phyloP scores from a whole-genome alignment of 1,140 invertebrate genomes.

The Formica selysi region DNA sequence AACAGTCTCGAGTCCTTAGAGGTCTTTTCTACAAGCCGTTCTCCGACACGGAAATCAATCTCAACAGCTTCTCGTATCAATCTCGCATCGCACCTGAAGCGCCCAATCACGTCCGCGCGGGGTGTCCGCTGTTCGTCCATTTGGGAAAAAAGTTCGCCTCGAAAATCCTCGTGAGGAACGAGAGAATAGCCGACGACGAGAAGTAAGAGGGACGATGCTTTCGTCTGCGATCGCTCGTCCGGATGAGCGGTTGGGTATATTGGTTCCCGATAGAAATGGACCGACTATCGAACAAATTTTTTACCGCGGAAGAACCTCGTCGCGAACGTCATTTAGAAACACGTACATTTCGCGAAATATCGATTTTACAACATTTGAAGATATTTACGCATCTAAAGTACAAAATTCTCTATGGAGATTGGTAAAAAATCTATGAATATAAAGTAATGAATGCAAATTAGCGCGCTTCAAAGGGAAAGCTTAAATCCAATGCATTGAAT shows the following conservation, averaged over 20 bases:
- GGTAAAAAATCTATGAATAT: background rate
- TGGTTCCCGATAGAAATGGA: constrained; percentile 38
- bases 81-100: constrained; percentile 74
- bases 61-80: constrained; percentile 76
- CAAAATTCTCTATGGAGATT: background rate
- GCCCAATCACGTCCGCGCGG: constrained; percentile 27
- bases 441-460: constrained; percentile 17
- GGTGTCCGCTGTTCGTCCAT: constrained; percentile 44
- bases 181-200: constrained; percentile 29
- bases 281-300: constrained; percentile 6
- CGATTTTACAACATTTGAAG: background rate
- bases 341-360: background rate
- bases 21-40: constrained; percentile 40
- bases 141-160: constrained; percentile 12
- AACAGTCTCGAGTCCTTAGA: background rate
- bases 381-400: background rate
- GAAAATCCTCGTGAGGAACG: constrained; percentile 49
- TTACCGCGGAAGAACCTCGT: background rate
- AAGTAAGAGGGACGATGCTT: constrained; percentile 41
- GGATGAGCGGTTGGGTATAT: constrained; percentile 62
- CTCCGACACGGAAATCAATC: constrained; percentile 74
- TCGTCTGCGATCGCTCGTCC: constrained; percentile 23
- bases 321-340: constrained; percentile 11
- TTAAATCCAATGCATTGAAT: background rate
- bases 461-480: background rate